Percentiles rank a stretch among this genome's conserved stretches.
Conservation (phyloP, 2,113 vertebrate species). For the Mobula hypostoma region DNA sequence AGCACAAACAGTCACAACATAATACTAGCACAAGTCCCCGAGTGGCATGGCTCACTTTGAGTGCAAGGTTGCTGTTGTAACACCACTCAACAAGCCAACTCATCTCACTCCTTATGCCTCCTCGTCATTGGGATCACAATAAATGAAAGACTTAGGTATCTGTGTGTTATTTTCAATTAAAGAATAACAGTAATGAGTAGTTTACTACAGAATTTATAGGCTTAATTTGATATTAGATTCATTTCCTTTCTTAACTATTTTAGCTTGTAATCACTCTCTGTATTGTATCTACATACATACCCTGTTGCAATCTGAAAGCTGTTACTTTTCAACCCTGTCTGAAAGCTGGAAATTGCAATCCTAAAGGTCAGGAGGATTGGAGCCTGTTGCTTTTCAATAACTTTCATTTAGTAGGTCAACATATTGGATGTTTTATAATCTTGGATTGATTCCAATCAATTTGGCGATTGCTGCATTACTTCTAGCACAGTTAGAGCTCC, state of each 20-base stretch:
- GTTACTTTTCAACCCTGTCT: neutral
- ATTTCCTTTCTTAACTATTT: neutral
- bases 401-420: neutral
- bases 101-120: too few species aligned
- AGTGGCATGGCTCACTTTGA: too few species aligned
- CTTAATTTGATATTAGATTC: neutral
- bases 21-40: too few species aligned
- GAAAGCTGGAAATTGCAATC: neutral
- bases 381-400: constrained; percentile 11
- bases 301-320: neutral
- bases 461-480: too few species aligned
- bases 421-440: constrained; percentile 16
- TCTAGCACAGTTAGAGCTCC: neutral
- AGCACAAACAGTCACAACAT: too few species aligned
- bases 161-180: neutral
- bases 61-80: too few species aligned
- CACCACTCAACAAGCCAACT: too few species aligned
- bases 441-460: neutral
- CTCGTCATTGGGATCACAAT: neutral
- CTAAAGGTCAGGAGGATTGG: neutral
- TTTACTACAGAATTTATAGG: neutral
- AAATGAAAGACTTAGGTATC: neutral
- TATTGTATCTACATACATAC: neutral
- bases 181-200: neutral
- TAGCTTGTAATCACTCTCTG: neutral